phyloP scores from a whole-genome alignment of 1,140 invertebrate genomes.

The Nebria ingens region DNA sequence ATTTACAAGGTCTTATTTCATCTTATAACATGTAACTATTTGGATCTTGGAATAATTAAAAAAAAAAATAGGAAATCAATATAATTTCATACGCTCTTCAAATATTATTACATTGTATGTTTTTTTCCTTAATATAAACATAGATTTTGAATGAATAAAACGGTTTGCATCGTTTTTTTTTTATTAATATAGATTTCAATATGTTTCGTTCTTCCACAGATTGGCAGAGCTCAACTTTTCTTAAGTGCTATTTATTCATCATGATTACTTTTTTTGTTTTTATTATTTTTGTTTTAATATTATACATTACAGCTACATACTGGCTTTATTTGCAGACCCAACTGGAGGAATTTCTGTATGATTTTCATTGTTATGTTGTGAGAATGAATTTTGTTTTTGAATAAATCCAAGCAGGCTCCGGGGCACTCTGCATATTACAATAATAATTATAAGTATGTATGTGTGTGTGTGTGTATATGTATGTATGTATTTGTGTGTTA shows the following conservation, averaged over 20 bases:
- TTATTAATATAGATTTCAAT: background rate
- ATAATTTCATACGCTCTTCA: background rate
- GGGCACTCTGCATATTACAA: background rate
- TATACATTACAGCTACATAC: slow-evolving; percentile 5
- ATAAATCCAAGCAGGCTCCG: background rate
- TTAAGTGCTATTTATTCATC: background rate
- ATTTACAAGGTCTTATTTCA: slow-evolving; percentile 3
- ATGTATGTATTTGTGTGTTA: too few relatives aligned
- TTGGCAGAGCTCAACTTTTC: background rate
- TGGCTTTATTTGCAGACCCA: background rate
- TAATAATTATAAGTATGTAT: too few relatives aligned
- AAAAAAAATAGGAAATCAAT: slow-evolving; percentile 1
- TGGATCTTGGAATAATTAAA: background rate
- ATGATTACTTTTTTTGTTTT: too few relatives aligned
- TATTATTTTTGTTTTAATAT: background rate
- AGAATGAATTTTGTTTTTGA: too few relatives aligned
- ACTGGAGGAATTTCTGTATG: background rate
- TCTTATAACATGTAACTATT: slow-evolving; percentile 5
- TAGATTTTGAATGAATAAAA: background rate
- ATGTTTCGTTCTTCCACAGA: slow-evolving; percentile 4
- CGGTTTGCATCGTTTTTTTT: background rate
- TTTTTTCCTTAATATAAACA: background rate
- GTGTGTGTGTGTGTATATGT: too few relatives aligned
- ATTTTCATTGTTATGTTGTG: too few relatives aligned
- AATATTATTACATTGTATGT: background rate